Conservation (phyloP, 2,113 vertebrate genomes). For the Strix aluco region DNA sequence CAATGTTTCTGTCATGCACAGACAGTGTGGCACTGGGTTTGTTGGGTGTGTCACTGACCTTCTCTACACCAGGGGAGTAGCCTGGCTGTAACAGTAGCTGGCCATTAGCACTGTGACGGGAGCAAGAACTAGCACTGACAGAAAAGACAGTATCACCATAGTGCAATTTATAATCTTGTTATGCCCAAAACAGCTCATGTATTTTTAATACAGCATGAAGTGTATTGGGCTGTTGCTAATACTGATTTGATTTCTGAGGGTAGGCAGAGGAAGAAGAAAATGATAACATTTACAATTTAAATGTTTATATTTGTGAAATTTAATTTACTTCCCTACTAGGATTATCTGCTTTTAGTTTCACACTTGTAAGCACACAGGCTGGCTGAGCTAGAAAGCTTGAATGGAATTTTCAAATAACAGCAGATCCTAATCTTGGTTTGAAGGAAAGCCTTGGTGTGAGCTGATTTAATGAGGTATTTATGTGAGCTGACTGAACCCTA, state of each 20-base stretch:
- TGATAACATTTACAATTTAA: neutral
- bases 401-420: conserved; percentile 20
- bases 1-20: neutral
- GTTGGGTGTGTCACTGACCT: neutral
- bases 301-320: neutral
- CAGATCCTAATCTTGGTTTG: conserved; percentile 7
- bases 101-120: neutral
- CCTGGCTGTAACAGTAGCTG: neutral
- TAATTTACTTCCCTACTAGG: neutral
- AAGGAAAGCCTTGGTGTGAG: neutral
- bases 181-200: neutral
- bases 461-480: neutral
- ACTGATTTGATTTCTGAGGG: neutral
- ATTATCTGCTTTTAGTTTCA: conserved; percentile 9
- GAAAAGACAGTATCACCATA: neutral
- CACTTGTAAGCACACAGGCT: neutral
- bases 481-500: neutral
- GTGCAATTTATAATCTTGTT: neutral
- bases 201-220: neutral
- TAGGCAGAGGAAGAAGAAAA: neutral
- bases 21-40: neutral
- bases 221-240: neutral
- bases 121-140: neutral
- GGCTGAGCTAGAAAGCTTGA: neutral
- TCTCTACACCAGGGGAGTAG: neutral